A percentile compares a stretch with the other conserved stretches of the same genome.
Evolutionary conservation across 2,797 vertebrate species (phyloP).

Genomic region (Crotalus adamanteus): DNA sequence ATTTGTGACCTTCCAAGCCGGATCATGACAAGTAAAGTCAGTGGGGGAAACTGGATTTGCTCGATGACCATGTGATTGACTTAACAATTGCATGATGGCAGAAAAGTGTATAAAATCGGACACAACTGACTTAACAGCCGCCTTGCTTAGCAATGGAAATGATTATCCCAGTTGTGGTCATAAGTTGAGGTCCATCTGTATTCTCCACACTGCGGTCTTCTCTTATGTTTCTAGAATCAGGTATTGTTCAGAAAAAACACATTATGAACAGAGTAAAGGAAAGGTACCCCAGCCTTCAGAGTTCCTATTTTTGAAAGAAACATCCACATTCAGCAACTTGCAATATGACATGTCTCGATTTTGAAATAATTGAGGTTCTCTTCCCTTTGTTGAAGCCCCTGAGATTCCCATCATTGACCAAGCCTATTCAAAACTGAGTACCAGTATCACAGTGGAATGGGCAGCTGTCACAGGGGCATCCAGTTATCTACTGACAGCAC

Average conservation of each 20-base stretch:
- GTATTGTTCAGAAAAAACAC: not conserved
- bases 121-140: not conserved
- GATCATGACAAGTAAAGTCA: not conserved
- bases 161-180: not conserved
- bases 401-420: conserved; percentile 77
- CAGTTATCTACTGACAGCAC: conserved; percentile 78
- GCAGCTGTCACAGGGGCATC: conserved; percentile 69
- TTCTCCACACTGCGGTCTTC: not conserved
- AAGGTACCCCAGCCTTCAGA: not conserved
- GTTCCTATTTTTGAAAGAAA: not conserved
- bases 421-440: conserved; percentile 84
- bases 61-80: not conserved
- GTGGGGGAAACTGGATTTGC: not conserved
- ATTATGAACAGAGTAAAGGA: not conserved
- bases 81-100: not conserved
- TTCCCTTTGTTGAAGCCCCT: conserved; percentile 72
- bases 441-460: conserved; percentile 83
- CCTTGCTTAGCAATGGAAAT: not conserved
- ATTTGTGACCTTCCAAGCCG: not conserved
- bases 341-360: not conserved
- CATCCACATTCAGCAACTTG: not conserved
- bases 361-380: conserved; percentile 18
- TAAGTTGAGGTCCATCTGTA: not conserved
- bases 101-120: not conserved
- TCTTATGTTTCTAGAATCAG: not conserved